Evolutionary conservation across 1,140 invertebrate species (phyloP).

Genomic region (Drosophila albomicans): DNA sequence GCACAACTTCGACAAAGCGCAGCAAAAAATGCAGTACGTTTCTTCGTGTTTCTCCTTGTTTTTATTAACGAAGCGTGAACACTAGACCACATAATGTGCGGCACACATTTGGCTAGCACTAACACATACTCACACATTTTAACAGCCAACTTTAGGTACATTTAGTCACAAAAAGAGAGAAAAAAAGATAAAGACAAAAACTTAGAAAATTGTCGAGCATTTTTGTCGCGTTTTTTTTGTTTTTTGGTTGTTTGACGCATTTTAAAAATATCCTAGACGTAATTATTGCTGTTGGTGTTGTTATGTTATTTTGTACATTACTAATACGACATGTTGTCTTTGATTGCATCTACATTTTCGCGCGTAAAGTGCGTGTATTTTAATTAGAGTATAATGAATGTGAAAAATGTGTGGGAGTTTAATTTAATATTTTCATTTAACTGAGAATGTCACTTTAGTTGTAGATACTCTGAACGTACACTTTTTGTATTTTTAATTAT

Average conservation of each 20-base stretch:
- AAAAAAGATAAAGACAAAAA: conserved; percentile 32
- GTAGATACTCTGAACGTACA: neutral
- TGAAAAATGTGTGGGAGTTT: conserved; percentile 55
- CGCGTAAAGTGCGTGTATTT: conserved; percentile 78
- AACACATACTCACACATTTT: conserved; percentile 35
- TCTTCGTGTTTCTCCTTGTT: neutral
- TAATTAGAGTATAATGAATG: conserved; percentile 81
- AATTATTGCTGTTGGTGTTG: conserved; percentile 58
- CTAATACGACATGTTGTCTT: conserved; percentile 78
- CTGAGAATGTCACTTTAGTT: neutral
- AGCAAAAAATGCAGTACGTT: conserved; percentile 48
- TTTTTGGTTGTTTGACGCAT: conserved; percentile 68
- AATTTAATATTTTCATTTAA: neutral
- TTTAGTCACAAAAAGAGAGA: conserved; percentile 37
- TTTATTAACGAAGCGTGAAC: conserved; percentile 77
- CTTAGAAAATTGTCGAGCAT: conserved; percentile 66
- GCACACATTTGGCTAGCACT: conserved; percentile 68
- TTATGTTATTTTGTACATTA: conserved; percentile 62
- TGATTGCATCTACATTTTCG: conserved; percentile 63
- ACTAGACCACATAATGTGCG: conserved; percentile 82
- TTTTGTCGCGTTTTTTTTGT: conserved; percentile 59
- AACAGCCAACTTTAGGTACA: conserved; percentile 65
- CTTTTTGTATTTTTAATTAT: neutral
- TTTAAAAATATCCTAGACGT: conserved; percentile 80
- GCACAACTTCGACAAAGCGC: conserved; percentile 20